Evolutionary conservation across 2,113 vertebrate species (phyloP).

Genomic region (Ochotona curzoniae): DNA sequence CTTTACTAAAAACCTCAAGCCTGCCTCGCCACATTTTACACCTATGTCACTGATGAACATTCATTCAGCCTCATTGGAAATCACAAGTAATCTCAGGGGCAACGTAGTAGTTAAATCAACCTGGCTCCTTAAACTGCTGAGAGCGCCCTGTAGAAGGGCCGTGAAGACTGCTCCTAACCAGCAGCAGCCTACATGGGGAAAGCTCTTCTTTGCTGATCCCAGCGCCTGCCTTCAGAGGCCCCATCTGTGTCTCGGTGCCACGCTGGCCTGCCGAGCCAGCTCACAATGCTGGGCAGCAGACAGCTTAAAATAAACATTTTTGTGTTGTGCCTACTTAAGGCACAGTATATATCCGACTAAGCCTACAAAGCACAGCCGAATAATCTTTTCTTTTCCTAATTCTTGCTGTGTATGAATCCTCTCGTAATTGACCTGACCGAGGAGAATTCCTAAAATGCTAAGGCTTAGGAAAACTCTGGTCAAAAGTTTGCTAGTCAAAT

Average conservation of each 20-base stretch:
- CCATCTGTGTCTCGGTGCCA: background rate
- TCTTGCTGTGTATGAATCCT: conserved; percentile 43
- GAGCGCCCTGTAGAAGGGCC: background rate
- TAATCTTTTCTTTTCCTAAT: conserved; percentile 44
- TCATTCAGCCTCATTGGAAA: conserved; percentile 35
- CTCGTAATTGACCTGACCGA: conserved; percentile 49
- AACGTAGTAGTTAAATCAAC: background rate
- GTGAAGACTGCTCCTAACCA: background rate
- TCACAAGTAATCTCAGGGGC: background rate
- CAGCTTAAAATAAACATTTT: conserved; percentile 45
- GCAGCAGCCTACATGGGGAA: background rate
- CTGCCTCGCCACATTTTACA: conserved; percentile 20
- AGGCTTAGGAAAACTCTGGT: conserved; percentile 55
- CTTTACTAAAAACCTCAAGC: background rate
- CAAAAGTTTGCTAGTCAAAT: conserved; percentile 62
- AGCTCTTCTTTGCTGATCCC: background rate
- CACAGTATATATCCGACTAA: conserved; percentile 35
- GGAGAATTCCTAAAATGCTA: conserved; percentile 66
- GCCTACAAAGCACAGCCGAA: conserved; percentile 51
- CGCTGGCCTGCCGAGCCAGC: background rate
- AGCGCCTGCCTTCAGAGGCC: background rate
- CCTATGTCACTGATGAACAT: background rate
- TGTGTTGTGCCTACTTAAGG: background rate
- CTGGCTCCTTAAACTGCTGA: background rate
- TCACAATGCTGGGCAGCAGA: conserved; percentile 16